phyloP scores from a whole-genome alignment of 2,113 vertebrate species.

The Odocoileus hemionus region DNA sequence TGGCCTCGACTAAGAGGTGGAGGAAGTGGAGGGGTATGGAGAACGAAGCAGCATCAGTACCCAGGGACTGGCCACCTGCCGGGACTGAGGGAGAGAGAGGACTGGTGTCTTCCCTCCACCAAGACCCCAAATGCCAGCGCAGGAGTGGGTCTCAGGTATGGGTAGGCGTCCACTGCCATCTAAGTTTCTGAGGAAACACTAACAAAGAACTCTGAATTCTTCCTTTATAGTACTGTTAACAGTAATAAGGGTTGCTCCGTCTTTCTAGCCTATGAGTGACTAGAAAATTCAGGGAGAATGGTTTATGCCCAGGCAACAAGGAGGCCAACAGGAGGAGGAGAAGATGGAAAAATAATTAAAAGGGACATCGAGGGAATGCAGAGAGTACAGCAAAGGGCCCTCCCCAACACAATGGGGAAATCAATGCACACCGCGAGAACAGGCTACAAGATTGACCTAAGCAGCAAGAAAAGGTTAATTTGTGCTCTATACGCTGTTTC shows the following conservation, averaged over 20 bases:
- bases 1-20: neutral
- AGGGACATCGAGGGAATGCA: neutral
- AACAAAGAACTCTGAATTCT: neutral
- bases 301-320: neutral
- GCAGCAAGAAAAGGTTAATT: slow-evolving; percentile 42
- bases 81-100: neutral
- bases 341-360: neutral
- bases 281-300: neutral
- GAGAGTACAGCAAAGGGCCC: neutral
- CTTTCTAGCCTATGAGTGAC: neutral
- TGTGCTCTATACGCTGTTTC: neutral
- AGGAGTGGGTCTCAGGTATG: neutral
- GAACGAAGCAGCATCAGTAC: neutral
- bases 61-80: no score
- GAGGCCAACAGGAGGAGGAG: neutral
- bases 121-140: neutral
- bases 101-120: neutral
- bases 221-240: neutral
- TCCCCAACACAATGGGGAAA: neutral
- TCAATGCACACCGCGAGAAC: neutral
- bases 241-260: neutral
- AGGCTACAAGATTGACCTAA: slow-evolving; percentile 12
- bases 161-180: neutral
- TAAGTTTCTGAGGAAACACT: neutral
- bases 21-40: neutral